phyloP scores from a whole-genome alignment of 2,888 invertebrate genomes.

The Platycnemis pennipes region DNA sequence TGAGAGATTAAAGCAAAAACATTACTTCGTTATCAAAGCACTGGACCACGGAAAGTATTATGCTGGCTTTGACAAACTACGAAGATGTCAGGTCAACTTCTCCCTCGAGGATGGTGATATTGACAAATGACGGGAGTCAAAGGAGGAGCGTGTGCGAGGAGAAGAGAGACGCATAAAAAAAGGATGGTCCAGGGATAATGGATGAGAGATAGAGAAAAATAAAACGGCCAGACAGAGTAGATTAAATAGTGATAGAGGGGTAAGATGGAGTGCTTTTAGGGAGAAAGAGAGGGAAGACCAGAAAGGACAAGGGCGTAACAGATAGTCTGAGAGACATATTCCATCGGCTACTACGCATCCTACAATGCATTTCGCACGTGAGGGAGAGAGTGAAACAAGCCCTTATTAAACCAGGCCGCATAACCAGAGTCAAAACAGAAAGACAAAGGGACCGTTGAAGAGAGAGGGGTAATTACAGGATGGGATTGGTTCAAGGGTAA shows the following conservation, averaged over 20 bases:
- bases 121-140: constrained; percentile 10
- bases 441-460: neutral
- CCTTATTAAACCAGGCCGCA: neutral
- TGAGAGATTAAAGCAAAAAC: too few species aligned
- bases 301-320: neutral
- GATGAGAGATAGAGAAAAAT: neutral
- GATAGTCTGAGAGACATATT: neutral
- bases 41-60: neutral
- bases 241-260: neutral
- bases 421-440: neutral
- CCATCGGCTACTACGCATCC: neutral
- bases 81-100: neutral
- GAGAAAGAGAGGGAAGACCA: neutral
- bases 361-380: neutral
- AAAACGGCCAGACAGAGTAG: neutral
- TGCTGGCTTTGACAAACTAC: neutral
- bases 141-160: neutral
- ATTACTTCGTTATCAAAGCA: neutral
- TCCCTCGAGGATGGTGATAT: neutral
- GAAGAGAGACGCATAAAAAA: neutral
- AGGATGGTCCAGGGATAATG: neutral
- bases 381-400: neutral
- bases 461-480: neutral
- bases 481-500: neutral
- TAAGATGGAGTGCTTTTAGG: neutral